Evolutionary conservation across 2,888 invertebrate species (phyloP).

Genomic region (Xylocampa areola): DNA sequence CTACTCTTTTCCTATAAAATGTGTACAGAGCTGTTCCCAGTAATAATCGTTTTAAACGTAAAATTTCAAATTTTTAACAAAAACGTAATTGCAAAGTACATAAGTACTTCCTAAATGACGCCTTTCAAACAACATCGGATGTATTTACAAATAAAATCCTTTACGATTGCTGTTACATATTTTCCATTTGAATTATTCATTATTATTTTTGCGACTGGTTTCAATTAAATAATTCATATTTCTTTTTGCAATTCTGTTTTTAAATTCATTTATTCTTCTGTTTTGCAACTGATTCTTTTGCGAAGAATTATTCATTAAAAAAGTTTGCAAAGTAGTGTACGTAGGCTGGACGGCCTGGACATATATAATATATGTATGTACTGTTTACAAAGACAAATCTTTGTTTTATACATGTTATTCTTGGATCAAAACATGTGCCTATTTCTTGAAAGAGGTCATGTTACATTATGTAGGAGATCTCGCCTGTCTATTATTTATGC

Average conservation of each 20-base stretch:
- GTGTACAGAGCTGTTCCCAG: slow-evolving; percentile 3
- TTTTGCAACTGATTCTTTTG: slow-evolving; percentile 1
- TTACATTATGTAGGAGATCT: slow-evolving; percentile 32
- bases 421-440: slow-evolving; percentile 9
- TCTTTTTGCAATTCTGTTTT: slow-evolving; percentile 7
- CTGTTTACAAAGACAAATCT: slow-evolving; percentile 10
- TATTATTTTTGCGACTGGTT: slow-evolving; percentile 19
- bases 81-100: slow-evolving; percentile 10
- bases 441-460: background rate
- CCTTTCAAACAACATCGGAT: slow-evolving; percentile 6
- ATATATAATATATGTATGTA: no score
- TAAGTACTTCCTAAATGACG: slow-evolving; percentile 13
- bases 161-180: slow-evolving; percentile 7
- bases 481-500: slow-evolving; percentile 25
- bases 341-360: no score
- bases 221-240: slow-evolving; percentile 8
- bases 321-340: background rate
- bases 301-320: slow-evolving; percentile 20
- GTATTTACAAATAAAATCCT: slow-evolving; percentile 26
- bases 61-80: slow-evolving; percentile 16
- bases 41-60: slow-evolving; percentile 24
- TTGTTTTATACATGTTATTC: slow-evolving; percentile 13
- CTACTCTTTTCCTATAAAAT: slow-evolving; percentile 5
- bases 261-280: slow-evolving; percentile 8
- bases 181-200: slow-evolving; percentile 23